Conservation (phyloP, 2,113 vertebrate genomes). For the Gymnorhina tibicen region DNA sequence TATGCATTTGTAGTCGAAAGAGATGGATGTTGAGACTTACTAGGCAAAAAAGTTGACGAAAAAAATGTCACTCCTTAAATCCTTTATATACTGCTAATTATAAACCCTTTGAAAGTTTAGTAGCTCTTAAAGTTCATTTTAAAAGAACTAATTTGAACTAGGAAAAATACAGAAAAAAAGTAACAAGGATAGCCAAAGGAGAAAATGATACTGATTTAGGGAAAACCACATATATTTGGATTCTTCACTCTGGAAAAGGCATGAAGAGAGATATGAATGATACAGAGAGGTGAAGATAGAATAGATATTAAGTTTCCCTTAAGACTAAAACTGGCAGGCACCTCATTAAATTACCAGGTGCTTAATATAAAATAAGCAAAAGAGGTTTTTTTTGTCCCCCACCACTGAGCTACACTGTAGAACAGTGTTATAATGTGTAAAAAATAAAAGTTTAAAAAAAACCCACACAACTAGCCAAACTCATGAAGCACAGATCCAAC, state of each 20-base stretch:
- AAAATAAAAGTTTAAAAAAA: neutral
- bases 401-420: neutral
- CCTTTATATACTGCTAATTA: neutral
- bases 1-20: neutral
- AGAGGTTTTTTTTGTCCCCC: neutral
- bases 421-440: neutral
- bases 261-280: neutral
- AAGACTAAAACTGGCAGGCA: neutral
- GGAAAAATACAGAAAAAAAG: neutral
- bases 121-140: neutral
- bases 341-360: neutral
- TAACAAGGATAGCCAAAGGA: neutral
- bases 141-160: neutral
- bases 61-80: neutral
- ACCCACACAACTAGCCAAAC: neutral
- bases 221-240: neutral
- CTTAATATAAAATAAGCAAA: neutral
- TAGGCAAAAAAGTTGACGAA: neutral
- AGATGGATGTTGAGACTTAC: neutral
- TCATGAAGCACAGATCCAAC: neutral
- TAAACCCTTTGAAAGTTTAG: neutral
- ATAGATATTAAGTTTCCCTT: neutral
- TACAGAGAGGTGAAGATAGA: neutral
- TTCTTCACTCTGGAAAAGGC: neutral
- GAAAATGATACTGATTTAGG: neutral